phyloP scores from a whole-genome alignment of 2,797 vertebrate species.

The Gymnocypris eckloni region DNA sequence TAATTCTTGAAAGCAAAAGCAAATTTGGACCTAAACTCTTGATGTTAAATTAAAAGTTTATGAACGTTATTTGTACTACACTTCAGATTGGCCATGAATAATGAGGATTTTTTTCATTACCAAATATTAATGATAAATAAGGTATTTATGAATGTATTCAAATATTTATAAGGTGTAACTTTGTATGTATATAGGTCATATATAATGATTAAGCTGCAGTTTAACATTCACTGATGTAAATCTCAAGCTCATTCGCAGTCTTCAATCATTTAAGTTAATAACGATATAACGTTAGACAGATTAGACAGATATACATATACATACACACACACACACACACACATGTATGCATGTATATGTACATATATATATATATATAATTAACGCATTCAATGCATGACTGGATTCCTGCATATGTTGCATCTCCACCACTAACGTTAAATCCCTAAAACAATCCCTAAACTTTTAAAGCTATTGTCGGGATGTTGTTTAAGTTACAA shows the following conservation, averaged over 20 bases:
- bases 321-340: too few relatives aligned
- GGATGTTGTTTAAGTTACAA: background rate
- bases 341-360: too few relatives aligned
- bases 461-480: background rate
- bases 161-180: background rate
- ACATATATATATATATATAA: too few relatives aligned
- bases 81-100: background rate
- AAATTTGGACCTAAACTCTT: background rate
- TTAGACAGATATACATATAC: background rate
- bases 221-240: background rate
- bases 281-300: background rate
- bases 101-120: background rate
- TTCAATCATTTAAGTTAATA: background rate
- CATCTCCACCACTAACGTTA: background rate
- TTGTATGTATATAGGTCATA: background rate
- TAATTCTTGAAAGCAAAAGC: too few relatives aligned
- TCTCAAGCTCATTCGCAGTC: background rate
- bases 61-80: background rate
- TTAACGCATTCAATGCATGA: background rate
- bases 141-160: background rate
- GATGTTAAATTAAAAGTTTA: background rate
- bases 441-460: background rate
- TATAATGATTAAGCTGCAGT: background rate
- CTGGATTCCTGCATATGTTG: too few relatives aligned
- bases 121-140: background rate